Percentiles rank a stretch among this genome's conserved stretches.
These are phyloP conservation scores for Gorsachius goisagi DNA, from an alignment of 2,113 vertebrate species.

Conservation along the genomic window DNA sequence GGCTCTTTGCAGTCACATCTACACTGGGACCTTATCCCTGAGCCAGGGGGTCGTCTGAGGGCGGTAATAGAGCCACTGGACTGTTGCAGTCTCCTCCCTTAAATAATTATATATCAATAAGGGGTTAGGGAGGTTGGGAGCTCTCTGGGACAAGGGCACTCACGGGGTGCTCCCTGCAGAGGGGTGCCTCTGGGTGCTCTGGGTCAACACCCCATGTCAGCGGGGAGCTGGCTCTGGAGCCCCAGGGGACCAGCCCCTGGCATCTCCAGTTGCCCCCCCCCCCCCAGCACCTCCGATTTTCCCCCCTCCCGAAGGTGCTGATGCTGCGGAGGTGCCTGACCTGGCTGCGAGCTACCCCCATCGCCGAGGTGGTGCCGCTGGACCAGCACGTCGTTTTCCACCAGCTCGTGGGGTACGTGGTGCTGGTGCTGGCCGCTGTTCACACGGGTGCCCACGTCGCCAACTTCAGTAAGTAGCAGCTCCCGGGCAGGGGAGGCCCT, in stretches of 20 bases:
- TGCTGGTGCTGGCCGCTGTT: conserved; percentile 65
- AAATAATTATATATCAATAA: background rate
- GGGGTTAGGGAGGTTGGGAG: background rate
- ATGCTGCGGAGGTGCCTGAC: conserved; percentile 87
- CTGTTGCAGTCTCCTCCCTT: background rate
- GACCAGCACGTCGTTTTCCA: conserved; percentile 86
- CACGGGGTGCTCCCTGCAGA: no score
- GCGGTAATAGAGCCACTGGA: background rate
- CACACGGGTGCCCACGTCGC: conserved; percentile 80
- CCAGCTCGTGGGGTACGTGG: conserved; percentile 82
- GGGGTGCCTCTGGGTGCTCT: background rate
- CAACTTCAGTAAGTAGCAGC: conserved; percentile 79
- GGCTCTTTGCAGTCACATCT: accelerated
- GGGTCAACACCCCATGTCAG: background rate
- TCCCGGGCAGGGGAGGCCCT: background rate
- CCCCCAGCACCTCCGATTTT: accelerated
- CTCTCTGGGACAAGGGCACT: background rate
- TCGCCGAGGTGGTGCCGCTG: conserved; percentile 80
- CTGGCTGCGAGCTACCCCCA: conserved; percentile 81
- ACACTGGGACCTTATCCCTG: background rate
- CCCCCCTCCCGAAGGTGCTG: conserved; percentile 71
- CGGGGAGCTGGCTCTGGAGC: background rate
- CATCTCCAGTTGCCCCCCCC: accelerated
- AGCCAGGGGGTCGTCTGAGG: background rate
- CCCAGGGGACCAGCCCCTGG: background rate